These are phyloP conservation scores for Matsumurasca onukii DNA, from an alignment of 1,140 invertebrate species.

Conservation along the genomic window DNA sequence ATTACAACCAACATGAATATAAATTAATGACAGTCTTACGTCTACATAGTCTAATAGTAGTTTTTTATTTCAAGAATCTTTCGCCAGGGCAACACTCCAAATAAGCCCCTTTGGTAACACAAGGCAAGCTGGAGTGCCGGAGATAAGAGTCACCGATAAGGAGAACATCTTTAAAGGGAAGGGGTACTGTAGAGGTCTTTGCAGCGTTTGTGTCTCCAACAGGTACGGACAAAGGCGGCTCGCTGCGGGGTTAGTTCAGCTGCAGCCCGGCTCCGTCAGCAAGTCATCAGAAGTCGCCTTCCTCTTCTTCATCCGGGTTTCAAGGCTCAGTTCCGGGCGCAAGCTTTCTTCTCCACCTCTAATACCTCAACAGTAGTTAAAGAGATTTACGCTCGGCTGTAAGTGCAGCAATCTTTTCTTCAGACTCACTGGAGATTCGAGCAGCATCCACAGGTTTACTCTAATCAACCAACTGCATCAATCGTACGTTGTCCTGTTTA, in stretches of 20 bases:
- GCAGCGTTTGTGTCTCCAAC: neutral
- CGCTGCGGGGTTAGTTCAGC: neutral
- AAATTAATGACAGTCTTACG: neutral
- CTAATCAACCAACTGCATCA: neutral
- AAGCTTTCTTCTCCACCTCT: neutral
- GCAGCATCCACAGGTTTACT: neutral
- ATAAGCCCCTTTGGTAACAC: neutral
- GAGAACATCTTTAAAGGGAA: neutral
- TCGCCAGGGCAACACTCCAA: slow-evolving; percentile 1
- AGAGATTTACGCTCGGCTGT: slow-evolving; percentile 5
- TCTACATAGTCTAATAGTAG: slow-evolving; percentile 1
- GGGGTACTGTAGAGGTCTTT: neutral
- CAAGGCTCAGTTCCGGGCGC: neutral
- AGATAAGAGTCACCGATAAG: slow-evolving; percentile 3
- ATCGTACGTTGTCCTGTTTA: neutral
- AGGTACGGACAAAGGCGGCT: too few relatives aligned
- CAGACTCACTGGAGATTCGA: neutral
- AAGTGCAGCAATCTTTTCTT: slow-evolving; percentile 5
- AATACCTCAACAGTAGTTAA: slow-evolving; percentile 14
- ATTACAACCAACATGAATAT: neutral
- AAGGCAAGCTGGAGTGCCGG: neutral
- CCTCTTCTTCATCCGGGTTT: neutral
- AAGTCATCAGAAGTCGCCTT: neutral
- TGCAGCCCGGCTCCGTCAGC: neutral
- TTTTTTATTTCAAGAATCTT: neutral